Percentiles rank a stretch among this genome's conserved stretches.
Conservation (phyloP, 92 coral and sea anemone genomes). For the Palythoa caribaeorum region DNA sequence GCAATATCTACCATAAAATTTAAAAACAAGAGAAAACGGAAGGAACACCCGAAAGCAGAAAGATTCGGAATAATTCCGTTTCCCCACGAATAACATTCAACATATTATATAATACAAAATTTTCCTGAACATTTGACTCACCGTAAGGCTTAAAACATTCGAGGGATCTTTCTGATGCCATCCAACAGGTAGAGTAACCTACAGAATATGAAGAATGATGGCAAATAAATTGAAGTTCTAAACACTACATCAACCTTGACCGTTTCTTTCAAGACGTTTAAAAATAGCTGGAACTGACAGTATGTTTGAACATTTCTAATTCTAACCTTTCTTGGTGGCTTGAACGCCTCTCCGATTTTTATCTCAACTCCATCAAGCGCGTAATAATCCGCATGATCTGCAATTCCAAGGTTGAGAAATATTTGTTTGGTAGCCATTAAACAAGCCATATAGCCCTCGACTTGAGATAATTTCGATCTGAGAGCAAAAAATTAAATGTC, state of each 20-base stretch:
- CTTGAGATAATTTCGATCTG: neutral
- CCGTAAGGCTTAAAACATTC: conserved; percentile 76
- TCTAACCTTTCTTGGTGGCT: conserved; percentile 94
- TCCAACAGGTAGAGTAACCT: conserved; percentile 97
- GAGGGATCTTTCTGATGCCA: conserved; percentile 97
- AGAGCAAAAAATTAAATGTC: neutral
- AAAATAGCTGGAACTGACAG: neutral
- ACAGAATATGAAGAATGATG: conserved; percentile 24
- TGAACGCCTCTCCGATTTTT: conserved; percentile 89
- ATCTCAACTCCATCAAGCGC: conserved; percentile 93
- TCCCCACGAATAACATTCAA: neutral
- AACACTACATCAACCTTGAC: neutral
- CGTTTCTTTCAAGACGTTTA: neutral
- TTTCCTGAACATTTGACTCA: conserved; percentile 47
- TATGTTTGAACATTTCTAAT: conserved; percentile 20
- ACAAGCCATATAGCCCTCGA: neutral
- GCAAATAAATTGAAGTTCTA: neutral
- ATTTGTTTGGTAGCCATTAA: neutral
- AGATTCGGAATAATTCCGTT: neutral
- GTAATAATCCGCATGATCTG: conserved; percentile 88
- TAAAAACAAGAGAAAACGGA: neutral
- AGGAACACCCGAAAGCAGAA: neutral
- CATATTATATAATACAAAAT: neutral
- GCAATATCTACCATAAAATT: neutral
- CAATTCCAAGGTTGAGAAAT: conserved; percentile 2